Percentiles rank a stretch among this genome's conserved stretches.
phyloP scores from a whole-genome alignment of 2,888 invertebrate genomes.

The Dasysyrphus tricinctus region DNA sequence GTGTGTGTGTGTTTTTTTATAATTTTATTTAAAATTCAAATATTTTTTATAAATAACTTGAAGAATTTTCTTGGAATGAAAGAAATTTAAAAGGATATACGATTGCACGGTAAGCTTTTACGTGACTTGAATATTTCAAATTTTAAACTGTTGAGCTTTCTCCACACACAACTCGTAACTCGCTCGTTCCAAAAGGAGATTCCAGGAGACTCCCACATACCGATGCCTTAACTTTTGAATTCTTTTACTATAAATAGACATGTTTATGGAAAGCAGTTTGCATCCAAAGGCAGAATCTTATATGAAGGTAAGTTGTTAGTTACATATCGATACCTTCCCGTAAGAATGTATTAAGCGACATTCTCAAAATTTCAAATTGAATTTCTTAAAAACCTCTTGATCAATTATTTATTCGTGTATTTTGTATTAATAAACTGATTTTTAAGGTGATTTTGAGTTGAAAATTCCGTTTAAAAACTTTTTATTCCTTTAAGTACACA shows the following conservation, averaged over 20 bases:
- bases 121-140: slow-evolving; percentile 14
- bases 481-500: too few species aligned
- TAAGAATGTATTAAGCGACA: too few species aligned
- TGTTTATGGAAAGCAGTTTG: background rate
- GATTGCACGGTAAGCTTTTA: background rate
- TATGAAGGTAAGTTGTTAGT: background rate
- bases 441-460: too few species aligned
- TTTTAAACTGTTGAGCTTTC: background rate
- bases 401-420: too few species aligned
- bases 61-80: background rate
- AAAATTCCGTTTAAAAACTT: too few species aligned
- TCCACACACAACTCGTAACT: background rate
- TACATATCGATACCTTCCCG: too few species aligned
- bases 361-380: too few species aligned
- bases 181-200: background rate
- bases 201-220: background rate
- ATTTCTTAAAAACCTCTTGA: too few species aligned
- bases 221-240: background rate
- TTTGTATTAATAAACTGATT: too few species aligned
- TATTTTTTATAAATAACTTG: background rate
- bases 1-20: background rate
- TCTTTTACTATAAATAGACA: background rate
- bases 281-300: background rate
- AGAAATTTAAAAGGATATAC: background rate
- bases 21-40: background rate